phyloP scores from a whole-genome alignment of 2,113 vertebrate genomes.

The Myotis lucifugus region DNA sequence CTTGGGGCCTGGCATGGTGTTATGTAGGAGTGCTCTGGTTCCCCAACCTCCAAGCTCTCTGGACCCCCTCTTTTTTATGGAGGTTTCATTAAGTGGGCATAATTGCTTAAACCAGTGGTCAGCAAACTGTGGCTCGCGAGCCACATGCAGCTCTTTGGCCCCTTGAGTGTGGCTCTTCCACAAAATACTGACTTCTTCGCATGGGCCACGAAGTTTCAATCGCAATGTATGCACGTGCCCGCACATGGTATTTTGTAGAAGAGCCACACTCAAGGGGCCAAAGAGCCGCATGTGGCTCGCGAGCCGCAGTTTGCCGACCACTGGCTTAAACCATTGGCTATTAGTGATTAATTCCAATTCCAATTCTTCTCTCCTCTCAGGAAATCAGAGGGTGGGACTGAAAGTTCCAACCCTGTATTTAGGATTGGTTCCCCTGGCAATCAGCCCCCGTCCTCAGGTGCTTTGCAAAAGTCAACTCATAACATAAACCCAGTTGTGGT shows the following conservation, averaged over 20 bases:
- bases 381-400: neutral
- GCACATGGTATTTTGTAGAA: no score
- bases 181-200: no score
- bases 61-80: neutral
- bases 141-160: no score
- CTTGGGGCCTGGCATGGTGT: neutral
- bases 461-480: neutral
- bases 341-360: neutral
- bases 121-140: no score
- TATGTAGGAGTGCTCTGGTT: neutral
- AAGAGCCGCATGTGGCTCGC: no score
- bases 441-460: neutral
- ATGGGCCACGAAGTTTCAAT: no score
- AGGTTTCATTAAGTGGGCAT: neutral
- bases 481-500: neutral
- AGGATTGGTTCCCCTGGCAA: neutral
- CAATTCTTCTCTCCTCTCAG: neutral
- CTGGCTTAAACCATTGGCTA: neutral
- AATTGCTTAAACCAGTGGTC: no score
- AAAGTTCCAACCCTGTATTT: neutral
- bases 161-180: no score
- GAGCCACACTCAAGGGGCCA: no score
- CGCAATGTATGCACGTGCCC: no score
- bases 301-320: no score
- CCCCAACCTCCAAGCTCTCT: neutral